Conservation (phyloP, 2,888 invertebrate species). For the Leucoma salicis region DNA sequence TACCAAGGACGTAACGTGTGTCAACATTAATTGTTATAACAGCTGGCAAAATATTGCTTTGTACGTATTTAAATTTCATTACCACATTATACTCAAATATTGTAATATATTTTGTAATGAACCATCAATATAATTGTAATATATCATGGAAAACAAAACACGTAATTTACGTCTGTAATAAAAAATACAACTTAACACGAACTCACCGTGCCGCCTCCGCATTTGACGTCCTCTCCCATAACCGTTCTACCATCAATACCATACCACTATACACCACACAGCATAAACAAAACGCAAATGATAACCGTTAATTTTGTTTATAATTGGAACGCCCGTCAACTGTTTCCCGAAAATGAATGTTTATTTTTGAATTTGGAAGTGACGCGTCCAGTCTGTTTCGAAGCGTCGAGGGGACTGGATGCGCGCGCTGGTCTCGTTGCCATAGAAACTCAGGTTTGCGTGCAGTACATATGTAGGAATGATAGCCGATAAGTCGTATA, state of each 20-base stretch:
- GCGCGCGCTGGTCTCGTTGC: slow-evolving; percentile 71
- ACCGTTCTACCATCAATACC: slow-evolving; percentile 38
- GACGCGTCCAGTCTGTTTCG: slow-evolving; percentile 53
- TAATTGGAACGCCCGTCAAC: slow-evolving; percentile 14
- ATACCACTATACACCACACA: slow-evolving; percentile 40
- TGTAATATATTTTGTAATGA: background rate
- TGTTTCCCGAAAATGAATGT: slow-evolving; percentile 34
- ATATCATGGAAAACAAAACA: background rate
- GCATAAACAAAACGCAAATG: slow-evolving; percentile 20
- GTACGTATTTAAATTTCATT: background rate
- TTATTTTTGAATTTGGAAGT: slow-evolving; percentile 37
- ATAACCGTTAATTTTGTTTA: slow-evolving; percentile 10
- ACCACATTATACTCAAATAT: background rate
- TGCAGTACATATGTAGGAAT: slow-evolving; percentile 25
- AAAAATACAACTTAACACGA: slow-evolving; percentile 24
- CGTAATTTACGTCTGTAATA: slow-evolving; percentile 10
- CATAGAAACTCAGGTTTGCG: slow-evolving; percentile 57
- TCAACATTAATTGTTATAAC: background rate
- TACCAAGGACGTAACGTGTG: background rate
- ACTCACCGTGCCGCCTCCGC: slow-evolving; percentile 65
- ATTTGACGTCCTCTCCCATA: slow-evolving; percentile 65
- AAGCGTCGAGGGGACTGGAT: slow-evolving; percentile 59
- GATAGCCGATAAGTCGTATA: slow-evolving; percentile 17
- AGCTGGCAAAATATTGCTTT: background rate
- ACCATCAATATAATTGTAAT: background rate